A percentile compares a stretch with the other conserved stretches of the same genome.
Evolutionary conservation across 2,888 invertebrate species (phyloP).

Genomic region (Coleophora deauratella): DNA sequence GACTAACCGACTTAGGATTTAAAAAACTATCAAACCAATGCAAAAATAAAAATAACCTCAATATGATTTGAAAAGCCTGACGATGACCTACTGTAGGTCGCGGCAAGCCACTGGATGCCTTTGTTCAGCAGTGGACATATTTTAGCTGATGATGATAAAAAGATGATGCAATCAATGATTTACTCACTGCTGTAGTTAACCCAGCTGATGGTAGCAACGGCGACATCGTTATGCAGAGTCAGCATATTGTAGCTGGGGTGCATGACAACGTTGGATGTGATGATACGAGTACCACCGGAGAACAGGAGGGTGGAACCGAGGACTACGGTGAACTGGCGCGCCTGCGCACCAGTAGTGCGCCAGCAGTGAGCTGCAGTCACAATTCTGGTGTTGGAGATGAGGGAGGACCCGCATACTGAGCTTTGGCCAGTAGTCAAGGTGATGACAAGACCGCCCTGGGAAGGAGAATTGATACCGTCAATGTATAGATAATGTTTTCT

Average conservation of each 20-base stretch:
- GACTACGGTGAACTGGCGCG: conserved; percentile 11
- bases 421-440: conserved; percentile 11
- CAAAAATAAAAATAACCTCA: too few species aligned
- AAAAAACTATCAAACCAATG: too few species aligned
- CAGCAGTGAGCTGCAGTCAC: conserved; percentile 29
- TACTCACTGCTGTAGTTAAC: conserved; percentile 19
- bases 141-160: too few species aligned
- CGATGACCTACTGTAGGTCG: too few species aligned
- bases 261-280: conserved; percentile 13
- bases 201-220: conserved; percentile 19
- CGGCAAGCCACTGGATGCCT: too few species aligned
- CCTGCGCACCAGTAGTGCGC: conserved; percentile 6
- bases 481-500: too few species aligned
- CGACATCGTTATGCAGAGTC: conserved; percentile 22
- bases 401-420: conserved; percentile 22
- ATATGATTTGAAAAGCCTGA: too few species aligned
- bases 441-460: conserved; percentile 22
- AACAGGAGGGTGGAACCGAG: conserved; percentile 20
- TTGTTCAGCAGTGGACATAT: too few species aligned
- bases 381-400: conserved; percentile 18
- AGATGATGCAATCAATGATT: too few species aligned
- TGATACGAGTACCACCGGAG: conserved; percentile 21
- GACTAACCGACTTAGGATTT: too few species aligned
- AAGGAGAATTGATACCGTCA: too few species aligned
- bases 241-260: conserved; percentile 21